Conservation (phyloP, 1,140 invertebrate genomes). For the Heterodera schachtii region DNA sequence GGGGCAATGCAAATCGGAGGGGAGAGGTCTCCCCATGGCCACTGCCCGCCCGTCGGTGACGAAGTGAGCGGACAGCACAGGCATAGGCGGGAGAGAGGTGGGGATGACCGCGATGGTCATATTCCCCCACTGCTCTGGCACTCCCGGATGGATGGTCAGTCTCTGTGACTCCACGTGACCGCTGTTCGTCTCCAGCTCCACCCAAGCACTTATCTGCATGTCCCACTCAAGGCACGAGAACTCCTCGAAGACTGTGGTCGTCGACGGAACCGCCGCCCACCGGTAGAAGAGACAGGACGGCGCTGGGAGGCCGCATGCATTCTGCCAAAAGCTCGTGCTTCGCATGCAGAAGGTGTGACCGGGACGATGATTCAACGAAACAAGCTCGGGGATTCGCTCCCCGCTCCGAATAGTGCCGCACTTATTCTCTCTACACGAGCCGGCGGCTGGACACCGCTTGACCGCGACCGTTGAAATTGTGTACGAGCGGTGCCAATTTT, state of each 20-base stretch:
- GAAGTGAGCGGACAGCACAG: no score
- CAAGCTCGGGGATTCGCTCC: neutral
- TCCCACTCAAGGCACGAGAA: neutral
- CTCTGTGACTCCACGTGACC: neutral
- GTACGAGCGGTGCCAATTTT: neutral
- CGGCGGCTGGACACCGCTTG: conserved; percentile 1
- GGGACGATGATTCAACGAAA: no score
- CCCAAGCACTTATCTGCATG: neutral
- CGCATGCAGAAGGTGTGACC: neutral
- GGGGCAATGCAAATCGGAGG: no score
- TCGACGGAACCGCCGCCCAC: no score
- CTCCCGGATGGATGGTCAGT: no score
- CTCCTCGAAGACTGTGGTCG: neutral
- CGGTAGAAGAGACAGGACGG: no score
- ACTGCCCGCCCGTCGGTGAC: no score
- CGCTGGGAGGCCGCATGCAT: neutral
- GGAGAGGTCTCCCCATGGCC: no score
- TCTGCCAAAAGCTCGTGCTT: neutral
- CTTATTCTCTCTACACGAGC: neutral
- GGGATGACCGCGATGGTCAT: no score
- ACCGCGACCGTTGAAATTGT: neutral
- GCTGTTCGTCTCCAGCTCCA: neutral
- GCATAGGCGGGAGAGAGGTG: no score
- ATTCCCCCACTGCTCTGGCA: no score
- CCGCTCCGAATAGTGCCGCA: neutral